Percentiles rank a stretch among this genome's conserved stretches.
Evolutionary conservation across 2,797 vertebrate genomes (phyloP).

Genomic region (Brachymystax lenok): DNA sequence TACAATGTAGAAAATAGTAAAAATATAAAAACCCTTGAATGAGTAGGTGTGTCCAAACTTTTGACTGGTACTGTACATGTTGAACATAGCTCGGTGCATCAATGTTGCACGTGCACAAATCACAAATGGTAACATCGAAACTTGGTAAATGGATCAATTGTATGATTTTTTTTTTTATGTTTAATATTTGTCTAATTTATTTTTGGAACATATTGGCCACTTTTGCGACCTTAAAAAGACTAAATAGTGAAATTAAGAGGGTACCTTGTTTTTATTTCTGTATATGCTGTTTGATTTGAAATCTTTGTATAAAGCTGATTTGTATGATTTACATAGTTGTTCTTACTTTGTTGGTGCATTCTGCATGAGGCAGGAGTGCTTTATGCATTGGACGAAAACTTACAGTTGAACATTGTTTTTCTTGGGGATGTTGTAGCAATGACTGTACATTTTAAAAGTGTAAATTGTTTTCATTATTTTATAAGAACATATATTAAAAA

Average conservation of each 20-base stretch:
- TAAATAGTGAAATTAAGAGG: constrained; percentile 63
- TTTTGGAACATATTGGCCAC: constrained; percentile 70
- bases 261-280: constrained; percentile 61
- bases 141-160: constrained; percentile 49
- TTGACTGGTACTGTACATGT: constrained; percentile 30
- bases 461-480: constrained; percentile 88
- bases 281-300: constrained; percentile 59
- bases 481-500: constrained; percentile 77
- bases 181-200: constrained; percentile 85
- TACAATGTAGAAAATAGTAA: no score
- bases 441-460: constrained; percentile 83
- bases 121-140: constrained; percentile 61
- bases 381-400: constrained; percentile 36
- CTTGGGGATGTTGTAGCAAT: constrained; percentile 72
- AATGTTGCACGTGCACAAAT: constrained; percentile 63
- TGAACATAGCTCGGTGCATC: constrained; percentile 50
- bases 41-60: no score
- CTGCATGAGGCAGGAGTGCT: constrained; percentile 50
- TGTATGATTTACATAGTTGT: constrained; percentile 46
- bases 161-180: constrained; percentile 64
- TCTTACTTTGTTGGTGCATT: constrained; percentile 41
- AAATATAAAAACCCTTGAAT: no score
- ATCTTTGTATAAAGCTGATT: constrained; percentile 70
- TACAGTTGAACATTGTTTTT: constrained; percentile 54
- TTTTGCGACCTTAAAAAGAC: constrained; percentile 55